Evolutionary conservation across 2,113 vertebrate genomes (phyloP).

Genomic region (Hyperoodon ampullatus): DNA sequence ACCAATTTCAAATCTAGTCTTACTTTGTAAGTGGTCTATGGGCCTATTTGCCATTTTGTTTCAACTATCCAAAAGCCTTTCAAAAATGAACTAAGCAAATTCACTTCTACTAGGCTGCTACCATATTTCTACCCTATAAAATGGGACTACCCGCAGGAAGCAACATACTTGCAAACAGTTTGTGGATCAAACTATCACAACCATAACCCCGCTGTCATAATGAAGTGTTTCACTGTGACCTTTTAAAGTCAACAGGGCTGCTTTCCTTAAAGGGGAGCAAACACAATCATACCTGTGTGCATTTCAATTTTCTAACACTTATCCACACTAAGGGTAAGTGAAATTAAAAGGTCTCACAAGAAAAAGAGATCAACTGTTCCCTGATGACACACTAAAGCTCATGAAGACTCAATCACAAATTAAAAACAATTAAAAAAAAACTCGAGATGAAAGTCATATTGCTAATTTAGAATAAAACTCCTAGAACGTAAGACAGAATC

Average conservation of each 20-base stretch:
- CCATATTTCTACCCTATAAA: not conserved
- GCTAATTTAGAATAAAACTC: conserved; percentile 31
- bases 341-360: conserved; percentile 32
- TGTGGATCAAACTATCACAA: not conserved
- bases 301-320: conserved; percentile 50
- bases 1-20: conserved; percentile 16
- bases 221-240: not conserved
- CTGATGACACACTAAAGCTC: not conserved
- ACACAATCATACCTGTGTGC: not conserved
- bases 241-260: not conserved
- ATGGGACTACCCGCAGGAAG: not conserved
- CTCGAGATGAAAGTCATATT: conserved; percentile 2
- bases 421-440: conserved; percentile 3
- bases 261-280: conserved; percentile 17
- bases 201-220: not conserved
- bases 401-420: conserved; percentile 45
- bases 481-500: not conserved
- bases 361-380: conserved; percentile 14
- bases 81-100: not conserved
- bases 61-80: conserved; percentile 19
- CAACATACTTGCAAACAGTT: not conserved
- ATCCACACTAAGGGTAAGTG: not conserved
- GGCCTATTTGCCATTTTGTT: not conserved
- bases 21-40: not conserved
- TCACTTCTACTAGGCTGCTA: not conserved